Evolutionary conservation across 2,888 invertebrate genomes (phyloP).

Genomic region (Drosophila barbarae): DNA sequence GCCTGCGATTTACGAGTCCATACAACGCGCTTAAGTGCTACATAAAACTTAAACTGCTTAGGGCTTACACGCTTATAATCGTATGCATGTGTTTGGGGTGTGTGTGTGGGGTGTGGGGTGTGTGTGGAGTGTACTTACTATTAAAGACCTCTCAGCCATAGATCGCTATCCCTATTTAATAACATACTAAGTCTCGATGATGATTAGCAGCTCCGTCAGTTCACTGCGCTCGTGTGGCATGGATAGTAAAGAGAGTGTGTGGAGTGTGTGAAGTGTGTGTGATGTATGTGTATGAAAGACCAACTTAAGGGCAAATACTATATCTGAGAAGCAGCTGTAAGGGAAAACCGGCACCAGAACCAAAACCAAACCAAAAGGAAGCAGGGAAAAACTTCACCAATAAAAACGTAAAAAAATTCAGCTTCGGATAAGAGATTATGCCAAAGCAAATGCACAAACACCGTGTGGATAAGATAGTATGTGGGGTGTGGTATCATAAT

Average conservation of each 20-base stretch:
- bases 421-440: constrained; percentile 26
- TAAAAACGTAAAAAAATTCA: constrained; percentile 44
- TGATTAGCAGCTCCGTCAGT: constrained; percentile 70
- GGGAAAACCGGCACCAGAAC: constrained; percentile 58
- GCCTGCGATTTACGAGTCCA: constrained; percentile 68
- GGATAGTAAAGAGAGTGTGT: constrained; percentile 33
- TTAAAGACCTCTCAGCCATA: constrained; percentile 51
- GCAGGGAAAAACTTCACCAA: constrained; percentile 57
- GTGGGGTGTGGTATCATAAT: constrained; percentile 35
- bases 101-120: constrained; percentile 8
- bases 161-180: constrained; percentile 47
- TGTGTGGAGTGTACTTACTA: constrained; percentile 55
- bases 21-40: constrained; percentile 69
- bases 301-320: constrained; percentile 48
- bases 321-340: constrained; percentile 52
- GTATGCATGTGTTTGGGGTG: constrained; percentile 27
- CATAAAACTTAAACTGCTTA: constrained; percentile 72
- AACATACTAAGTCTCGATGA: constrained; percentile 74
- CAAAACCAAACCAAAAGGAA: constrained; percentile 64
- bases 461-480: constrained; percentile 20
- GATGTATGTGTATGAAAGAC: not conserved
- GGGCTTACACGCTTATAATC: constrained; percentile 52
- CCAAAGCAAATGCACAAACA: constrained; percentile 60
- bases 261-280: constrained; percentile 23
- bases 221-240: constrained; percentile 50